These are phyloP conservation scores for Baryphthengus martii DNA, from an alignment of 2,113 vertebrate genomes.

Conservation along the genomic window DNA sequence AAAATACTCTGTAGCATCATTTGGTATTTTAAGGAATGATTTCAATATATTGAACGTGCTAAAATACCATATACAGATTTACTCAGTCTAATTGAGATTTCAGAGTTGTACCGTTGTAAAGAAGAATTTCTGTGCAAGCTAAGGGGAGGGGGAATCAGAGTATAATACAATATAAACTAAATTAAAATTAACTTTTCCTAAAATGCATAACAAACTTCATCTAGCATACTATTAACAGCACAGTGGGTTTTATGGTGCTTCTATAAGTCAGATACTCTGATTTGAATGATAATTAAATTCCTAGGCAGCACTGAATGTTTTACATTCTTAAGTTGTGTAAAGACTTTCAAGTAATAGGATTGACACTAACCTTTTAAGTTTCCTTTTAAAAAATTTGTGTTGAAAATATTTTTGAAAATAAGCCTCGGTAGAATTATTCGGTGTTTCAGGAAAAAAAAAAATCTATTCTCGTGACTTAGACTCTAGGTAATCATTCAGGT, in stretches of 20 bases:
- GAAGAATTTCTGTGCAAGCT: neutral
- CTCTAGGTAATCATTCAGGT: neutral
- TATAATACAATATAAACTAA: neutral
- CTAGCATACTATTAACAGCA: constrained; percentile 16
- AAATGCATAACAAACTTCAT: neutral
- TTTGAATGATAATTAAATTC: neutral
- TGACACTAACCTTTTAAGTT: neutral
- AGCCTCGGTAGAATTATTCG: neutral
- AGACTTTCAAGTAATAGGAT: neutral
- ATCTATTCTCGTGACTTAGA: neutral
- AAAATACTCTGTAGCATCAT: constrained; percentile 28
- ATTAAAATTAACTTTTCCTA: constrained; percentile 31
- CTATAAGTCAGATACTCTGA: neutral
- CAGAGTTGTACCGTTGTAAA: neutral
- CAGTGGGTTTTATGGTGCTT: neutral
- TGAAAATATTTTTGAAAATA: neutral
- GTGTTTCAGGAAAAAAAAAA: neutral
- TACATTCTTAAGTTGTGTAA: neutral
- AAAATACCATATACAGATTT: neutral
- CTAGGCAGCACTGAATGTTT: neutral
- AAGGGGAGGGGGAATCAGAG: neutral
- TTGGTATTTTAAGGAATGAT: constrained; percentile 15
- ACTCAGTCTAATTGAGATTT: constrained; percentile 10
- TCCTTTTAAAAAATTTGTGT: neutral
- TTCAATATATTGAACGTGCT: constrained; percentile 1